A percentile compares a stretch with the other conserved stretches of the same genome.
phyloP scores from a whole-genome alignment of 1,140 invertebrate species.

The Lepidurus apus region DNA sequence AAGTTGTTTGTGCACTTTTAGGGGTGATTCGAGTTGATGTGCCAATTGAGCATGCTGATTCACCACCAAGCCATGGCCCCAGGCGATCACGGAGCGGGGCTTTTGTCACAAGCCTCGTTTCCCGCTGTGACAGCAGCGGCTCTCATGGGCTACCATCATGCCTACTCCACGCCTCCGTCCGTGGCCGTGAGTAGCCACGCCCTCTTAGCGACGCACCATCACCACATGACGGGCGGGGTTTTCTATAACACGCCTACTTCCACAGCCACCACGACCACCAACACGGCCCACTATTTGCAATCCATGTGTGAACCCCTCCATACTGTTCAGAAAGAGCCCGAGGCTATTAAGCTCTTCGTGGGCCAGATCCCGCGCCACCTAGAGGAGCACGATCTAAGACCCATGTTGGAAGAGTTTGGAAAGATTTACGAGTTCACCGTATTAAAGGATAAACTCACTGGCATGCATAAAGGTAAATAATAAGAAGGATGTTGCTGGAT shows the following conservation, averaged over 20 bases:
- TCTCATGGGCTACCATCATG: neutral
- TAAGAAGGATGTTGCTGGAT: neutral
- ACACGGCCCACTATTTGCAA: neutral
- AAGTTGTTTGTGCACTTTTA: neutral
- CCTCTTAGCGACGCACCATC: slow-evolving; percentile 5
- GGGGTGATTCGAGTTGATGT: neutral
- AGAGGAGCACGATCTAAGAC: slow-evolving; percentile 79
- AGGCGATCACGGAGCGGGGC: slow-evolving; percentile 3
- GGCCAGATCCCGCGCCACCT: slow-evolving; percentile 89
- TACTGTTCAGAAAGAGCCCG: slow-evolving; percentile 46
- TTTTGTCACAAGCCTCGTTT: neutral
- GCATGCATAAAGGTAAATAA: slow-evolving; percentile 81
- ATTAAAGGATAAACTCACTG: slow-evolving; percentile 86
- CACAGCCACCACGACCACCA: slow-evolving; percentile 1
- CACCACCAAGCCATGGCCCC: slow-evolving; percentile 11
- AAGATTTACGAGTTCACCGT: slow-evolving; percentile 91
- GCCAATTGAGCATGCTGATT: slow-evolving; percentile 21
- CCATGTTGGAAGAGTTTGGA: slow-evolving; percentile 87
- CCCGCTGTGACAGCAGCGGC: neutral
- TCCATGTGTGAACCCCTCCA: neutral
- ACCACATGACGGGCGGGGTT: neutral
- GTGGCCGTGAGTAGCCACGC: slow-evolving; percentile 3
- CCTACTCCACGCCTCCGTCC: neutral
- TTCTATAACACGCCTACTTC: slow-evolving; percentile 6
- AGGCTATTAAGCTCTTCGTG: slow-evolving; percentile 79